Conservation (phyloP, 2,113 vertebrate species). For the Odontesthes bonariensis region DNA sequence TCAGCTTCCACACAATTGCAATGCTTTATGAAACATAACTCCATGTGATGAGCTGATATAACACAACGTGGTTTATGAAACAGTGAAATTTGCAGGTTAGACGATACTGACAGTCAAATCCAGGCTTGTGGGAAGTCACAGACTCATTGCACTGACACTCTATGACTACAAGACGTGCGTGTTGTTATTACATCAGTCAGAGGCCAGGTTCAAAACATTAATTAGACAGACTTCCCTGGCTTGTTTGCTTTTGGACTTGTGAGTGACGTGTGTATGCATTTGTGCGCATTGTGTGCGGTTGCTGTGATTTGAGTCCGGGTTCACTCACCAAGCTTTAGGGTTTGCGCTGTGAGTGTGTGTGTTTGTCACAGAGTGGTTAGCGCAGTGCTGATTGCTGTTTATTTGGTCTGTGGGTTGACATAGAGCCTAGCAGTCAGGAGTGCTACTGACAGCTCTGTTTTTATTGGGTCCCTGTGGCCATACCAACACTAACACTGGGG, state of each 20-base stretch:
- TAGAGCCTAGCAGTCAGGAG: conserved; percentile 70
- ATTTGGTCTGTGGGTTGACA: conserved; percentile 80
- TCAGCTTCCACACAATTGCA: too few species aligned
- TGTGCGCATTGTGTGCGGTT: conserved; percentile 46
- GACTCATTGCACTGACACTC: conserved; percentile 26
- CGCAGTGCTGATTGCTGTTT: conserved; percentile 78
- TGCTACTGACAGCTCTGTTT: conserved; percentile 76
- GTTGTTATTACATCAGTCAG: conserved; percentile 73
- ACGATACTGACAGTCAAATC: conserved; percentile 18
- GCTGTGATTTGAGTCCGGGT: conserved; percentile 38
- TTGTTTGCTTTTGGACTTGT: conserved; percentile 75
- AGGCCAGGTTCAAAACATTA: conserved; percentile 69
- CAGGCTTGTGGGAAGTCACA: conserved; percentile 60
- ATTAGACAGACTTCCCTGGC: conserved; percentile 72
- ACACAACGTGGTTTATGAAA: background rate
- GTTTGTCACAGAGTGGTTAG: conserved; percentile 67
- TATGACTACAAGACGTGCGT: conserved; percentile 46
- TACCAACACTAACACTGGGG: conserved; percentile 72
- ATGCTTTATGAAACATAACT: too few species aligned
- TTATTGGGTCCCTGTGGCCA: conserved; percentile 66
- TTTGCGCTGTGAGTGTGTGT: conserved; percentile 37
- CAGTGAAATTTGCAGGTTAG: conserved; percentile 7
- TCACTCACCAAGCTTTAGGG: conserved; percentile 24
- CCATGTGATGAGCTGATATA: background rate
- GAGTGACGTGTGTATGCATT: conserved; percentile 72